Percentiles rank a stretch among this genome's conserved stretches.
phyloP scores from a whole-genome alignment of 2,113 vertebrate species.

The Entosphenus tridentatus region DNA sequence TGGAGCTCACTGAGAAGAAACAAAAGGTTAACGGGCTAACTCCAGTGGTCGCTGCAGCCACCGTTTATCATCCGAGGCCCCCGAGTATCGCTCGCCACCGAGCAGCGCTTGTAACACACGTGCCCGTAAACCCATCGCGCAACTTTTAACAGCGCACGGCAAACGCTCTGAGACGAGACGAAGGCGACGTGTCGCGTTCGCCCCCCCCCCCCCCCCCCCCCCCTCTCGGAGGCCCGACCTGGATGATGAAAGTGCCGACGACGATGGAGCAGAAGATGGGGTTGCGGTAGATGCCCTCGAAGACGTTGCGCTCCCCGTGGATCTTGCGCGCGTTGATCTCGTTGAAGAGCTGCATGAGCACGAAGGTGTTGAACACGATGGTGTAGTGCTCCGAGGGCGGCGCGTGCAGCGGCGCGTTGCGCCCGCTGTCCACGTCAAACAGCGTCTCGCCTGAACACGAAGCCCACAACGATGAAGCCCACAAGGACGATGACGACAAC shows the following conservation, averaged over 20 bases:
- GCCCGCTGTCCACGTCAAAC: slow-evolving; percentile 83
- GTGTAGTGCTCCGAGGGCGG: slow-evolving; percentile 94
- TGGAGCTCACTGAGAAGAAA: too few species aligned
- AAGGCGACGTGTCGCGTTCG: too few species aligned
- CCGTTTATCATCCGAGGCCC: too few species aligned
- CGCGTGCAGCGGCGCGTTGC: slow-evolving; percentile 70
- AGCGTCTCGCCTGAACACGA: slow-evolving; percentile 48
- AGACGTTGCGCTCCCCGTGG: slow-evolving; percentile 89
- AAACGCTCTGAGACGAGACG: too few species aligned
- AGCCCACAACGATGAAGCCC: not conserved
- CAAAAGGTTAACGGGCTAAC: too few species aligned
- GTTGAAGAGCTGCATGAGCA: slow-evolving; percentile 99
- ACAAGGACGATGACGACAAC: too few species aligned
- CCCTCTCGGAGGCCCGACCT: slow-evolving; percentile 26
- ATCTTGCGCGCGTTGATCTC: slow-evolving; percentile 96
- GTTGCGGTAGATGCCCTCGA: slow-evolving; percentile 83
- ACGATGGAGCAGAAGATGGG: slow-evolving; percentile 95
- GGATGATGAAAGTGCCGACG: slow-evolving; percentile 64
- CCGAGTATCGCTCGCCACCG: too few species aligned
- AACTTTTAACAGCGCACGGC: too few species aligned
- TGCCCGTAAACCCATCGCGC: too few species aligned
- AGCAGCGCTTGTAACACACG: too few species aligned
- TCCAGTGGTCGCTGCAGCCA: too few species aligned
- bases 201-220: too few species aligned
- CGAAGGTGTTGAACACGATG: slow-evolving; percentile 97